Conservation (phyloP, 35 echinoderm and acorn worm species). For the Patiria miniata region DNA sequence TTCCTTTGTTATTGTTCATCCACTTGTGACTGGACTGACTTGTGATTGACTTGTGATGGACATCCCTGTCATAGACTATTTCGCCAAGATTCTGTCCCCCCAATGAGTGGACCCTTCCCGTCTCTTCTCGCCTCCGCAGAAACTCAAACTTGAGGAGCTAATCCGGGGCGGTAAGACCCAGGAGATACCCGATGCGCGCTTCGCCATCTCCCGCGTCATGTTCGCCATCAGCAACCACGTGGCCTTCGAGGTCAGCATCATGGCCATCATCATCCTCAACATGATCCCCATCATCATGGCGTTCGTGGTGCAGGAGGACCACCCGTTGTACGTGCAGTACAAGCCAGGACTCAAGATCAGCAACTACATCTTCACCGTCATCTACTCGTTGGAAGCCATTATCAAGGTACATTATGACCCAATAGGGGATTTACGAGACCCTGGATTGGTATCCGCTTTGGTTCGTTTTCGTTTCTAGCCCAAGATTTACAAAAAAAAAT, state of each 20-base stretch:
- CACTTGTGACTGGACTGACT: no score
- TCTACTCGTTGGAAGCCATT: conserved; percentile 74
- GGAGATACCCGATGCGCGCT: conserved; percentile 57
- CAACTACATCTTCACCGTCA: conserved; percentile 79
- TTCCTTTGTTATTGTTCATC: no score
- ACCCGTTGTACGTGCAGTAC: conserved; percentile 6
- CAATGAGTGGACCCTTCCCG: background rate
- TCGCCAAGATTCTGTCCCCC: no score
- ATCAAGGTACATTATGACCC: conserved; percentile 86
- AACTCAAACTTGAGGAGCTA: conserved; percentile 79
- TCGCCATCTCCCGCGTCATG: conserved; percentile 29
- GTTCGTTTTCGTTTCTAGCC: no score
- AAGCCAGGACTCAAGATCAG: conserved; percentile 39
- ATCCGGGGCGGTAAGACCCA: conserved; percentile 58
- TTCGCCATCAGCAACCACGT: conserved; percentile 42
- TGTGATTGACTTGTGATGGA: no score
- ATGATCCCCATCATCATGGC: conserved; percentile 91
- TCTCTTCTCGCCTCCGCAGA: conserved; percentile 34
- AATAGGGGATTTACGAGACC: no score
- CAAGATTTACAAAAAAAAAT: no score
- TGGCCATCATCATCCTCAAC: conserved; percentile 80
- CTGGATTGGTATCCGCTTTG: no score
- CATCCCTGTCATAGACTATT: no score
- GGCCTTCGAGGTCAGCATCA: conserved; percentile 65
- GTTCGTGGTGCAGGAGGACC: conserved; percentile 50